A percentile compares a stretch with the other conserved stretches of the same genome.
These are phyloP conservation scores for Onychostruthus taczanowskii DNA, from an alignment of 2,113 vertebrate species.

Conservation along the genomic window DNA sequence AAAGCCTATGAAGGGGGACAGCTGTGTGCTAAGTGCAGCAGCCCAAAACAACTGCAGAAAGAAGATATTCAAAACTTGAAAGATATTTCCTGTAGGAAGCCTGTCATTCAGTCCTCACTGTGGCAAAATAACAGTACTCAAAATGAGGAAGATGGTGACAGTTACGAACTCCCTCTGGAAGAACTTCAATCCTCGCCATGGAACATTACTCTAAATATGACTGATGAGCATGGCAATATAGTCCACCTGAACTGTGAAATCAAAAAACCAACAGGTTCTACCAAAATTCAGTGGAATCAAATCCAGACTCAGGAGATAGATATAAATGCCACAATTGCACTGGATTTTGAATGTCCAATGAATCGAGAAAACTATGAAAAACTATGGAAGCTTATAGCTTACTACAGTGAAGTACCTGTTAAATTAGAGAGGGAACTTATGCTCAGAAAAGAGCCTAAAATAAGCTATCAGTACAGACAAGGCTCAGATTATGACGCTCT, in stretches of 20 bases:
- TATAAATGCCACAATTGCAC: slow-evolving; percentile 73
- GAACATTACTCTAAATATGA: slow-evolving; percentile 80
- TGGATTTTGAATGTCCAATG: slow-evolving; percentile 83
- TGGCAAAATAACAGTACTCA: slow-evolving; percentile 49
- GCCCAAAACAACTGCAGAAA: slow-evolving; percentile 69
- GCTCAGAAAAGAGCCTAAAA: slow-evolving; percentile 66
- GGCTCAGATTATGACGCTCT: slow-evolving; percentile 76
- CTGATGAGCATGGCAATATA: slow-evolving; percentile 85
- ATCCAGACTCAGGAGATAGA: slow-evolving; percentile 66
- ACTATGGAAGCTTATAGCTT: slow-evolving; percentile 90
- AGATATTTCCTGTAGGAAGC: slow-evolving; percentile 76
- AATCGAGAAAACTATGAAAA: slow-evolving; percentile 82
- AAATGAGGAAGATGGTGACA: slow-evolving; percentile 53
- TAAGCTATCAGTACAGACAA: slow-evolving; percentile 79
- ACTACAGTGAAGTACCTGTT: slow-evolving; percentile 88
- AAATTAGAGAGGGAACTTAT: slow-evolving; percentile 73
- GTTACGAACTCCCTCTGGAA: slow-evolving; percentile 24
- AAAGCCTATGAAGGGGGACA: slow-evolving; percentile 79
- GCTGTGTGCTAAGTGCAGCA: slow-evolving; percentile 81
- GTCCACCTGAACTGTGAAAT: slow-evolving; percentile 80
- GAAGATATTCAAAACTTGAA: slow-evolving; percentile 73
- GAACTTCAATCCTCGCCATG: slow-evolving; percentile 71
- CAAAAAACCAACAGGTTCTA: slow-evolving; percentile 53
- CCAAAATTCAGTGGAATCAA: slow-evolving; percentile 76
- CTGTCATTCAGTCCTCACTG: slow-evolving; percentile 73